Conservation (phyloP, 37 sponge, comb jelly and placozoan species). For the Petrosia ficiformis region DNA sequence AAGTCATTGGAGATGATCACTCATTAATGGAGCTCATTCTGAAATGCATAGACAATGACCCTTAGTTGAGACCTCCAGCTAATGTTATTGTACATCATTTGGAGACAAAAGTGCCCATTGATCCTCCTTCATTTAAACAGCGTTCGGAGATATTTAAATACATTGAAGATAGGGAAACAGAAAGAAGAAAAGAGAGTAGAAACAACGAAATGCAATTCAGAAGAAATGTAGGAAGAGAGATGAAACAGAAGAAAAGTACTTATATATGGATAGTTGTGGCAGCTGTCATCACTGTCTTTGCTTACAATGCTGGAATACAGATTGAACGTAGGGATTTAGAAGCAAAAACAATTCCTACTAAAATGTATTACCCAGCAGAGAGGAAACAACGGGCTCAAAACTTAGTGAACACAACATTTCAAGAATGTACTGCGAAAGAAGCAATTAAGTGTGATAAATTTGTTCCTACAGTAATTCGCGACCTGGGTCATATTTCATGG, state of each 20-base stretch:
- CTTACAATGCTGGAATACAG: background rate
- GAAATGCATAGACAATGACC: slow-evolving; percentile 19
- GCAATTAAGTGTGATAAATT: slow-evolving; percentile 11
- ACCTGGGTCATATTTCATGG: slow-evolving; percentile 15
- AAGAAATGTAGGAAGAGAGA: background rate
- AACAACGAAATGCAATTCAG: background rate
- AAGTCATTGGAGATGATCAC: slow-evolving; percentile 18
- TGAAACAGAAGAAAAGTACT: background rate
- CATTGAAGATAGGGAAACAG: slow-evolving; percentile 15
- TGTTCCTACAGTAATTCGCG: slow-evolving; percentile 5
- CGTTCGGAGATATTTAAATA: background rate
- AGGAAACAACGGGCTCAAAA: background rate
- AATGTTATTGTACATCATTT: slow-evolving; percentile 1
- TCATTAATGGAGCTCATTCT: slow-evolving; percentile 24
- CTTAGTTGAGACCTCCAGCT: slow-evolving; percentile 12
- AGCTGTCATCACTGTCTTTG: background rate
- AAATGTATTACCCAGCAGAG: background rate
- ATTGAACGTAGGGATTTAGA: slow-evolving; percentile 4
- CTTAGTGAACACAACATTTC: slow-evolving; percentile 12
- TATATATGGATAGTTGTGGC: background rate
- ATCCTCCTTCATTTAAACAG: slow-evolving; percentile 12
- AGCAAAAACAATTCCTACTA: slow-evolving; percentile 2
- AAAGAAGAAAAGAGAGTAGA: background rate
- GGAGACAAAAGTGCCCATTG: background rate
- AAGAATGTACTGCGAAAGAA: background rate